Base-by-base conservation (phyloP, 1,140 invertebrate species). In the Brachionus manjavacas region DNA sequence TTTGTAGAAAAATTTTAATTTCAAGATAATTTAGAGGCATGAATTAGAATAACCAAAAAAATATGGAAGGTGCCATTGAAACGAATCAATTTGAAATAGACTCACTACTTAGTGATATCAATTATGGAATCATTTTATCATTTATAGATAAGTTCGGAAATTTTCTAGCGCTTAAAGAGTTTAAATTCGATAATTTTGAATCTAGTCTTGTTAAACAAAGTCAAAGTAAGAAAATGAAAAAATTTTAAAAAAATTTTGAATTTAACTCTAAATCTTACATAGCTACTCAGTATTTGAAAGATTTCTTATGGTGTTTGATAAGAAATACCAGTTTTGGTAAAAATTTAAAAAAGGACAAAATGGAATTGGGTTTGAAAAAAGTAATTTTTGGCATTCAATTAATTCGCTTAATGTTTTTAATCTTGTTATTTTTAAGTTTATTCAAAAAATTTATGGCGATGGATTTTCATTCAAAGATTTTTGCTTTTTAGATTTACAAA, bases 91-190 rank as follows among this genome's bases (percentile, higher is more conserved):
- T 76, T 0, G 41, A 49, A 20, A 46, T 46, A 25, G 20, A 76
- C 4, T 25, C 20, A 6, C 46, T 80, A 20, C 55, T 49, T 12
- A 60, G 64, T 39, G 76, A 80, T 80, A 55, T 60, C 4, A 80
- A 80, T 80, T 80, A 80, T 64, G 76, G 76, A 23, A 28, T 80
- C n/a, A 64, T 80, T 20, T 60, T 80, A 11, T 80, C 49, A 39
- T 80, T 80, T 80, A 60, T 80, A n/a, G 52, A 80, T 35, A 80
- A 80, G 43, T 80, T 80, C 60, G 25, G 49, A 60, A 35, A 49
- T 14, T 49, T 25, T 76, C 49, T 76, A 25, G 41, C 20, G 7
- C 20, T 76, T 1, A 76, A 76, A 76, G 72, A 76, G 20, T 76
- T 76, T 46, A 49, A 7, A 14, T 76, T 76, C 49, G 43, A 76